These are phyloP conservation scores for Metridium senile DNA, from an alignment of 92 coral and sea anemone genomes.

Conservation along the genomic window DNA sequence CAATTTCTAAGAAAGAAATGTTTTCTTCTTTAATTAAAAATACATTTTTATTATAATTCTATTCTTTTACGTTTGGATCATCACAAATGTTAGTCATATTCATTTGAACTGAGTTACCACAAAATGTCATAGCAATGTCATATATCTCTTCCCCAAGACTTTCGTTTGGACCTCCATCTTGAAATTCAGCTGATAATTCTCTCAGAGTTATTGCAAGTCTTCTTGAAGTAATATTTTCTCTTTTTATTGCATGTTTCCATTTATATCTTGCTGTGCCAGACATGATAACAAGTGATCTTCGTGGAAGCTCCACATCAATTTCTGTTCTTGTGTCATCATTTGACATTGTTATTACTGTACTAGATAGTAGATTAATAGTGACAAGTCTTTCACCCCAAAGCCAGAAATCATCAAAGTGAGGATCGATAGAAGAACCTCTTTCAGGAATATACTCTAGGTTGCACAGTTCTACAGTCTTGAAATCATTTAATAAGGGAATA, in stretches of 20 bases:
- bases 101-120: conserved; percentile 71
- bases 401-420: conserved; percentile 96
- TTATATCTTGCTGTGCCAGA: conserved; percentile 76
- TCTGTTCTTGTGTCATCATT: conserved; percentile 34
- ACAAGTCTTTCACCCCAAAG: conserved; percentile 95
- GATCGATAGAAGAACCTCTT: conserved; percentile 91
- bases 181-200: conserved; percentile 80
- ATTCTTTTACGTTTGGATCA: too few species aligned
- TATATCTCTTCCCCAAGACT: conserved; percentile 48
- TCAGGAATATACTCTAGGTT: conserved; percentile 87
- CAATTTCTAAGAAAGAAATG: too few species aligned
- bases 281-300: conserved; percentile 74
- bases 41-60: too few species aligned
- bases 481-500: conserved; percentile 55
- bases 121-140: conserved; percentile 70
- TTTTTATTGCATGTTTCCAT: conserved; percentile 92
- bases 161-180: conserved; percentile 57
- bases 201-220: conserved; percentile 89
- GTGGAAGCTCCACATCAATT: conserved; percentile 77
- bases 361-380: conserved; percentile 78
- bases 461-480: conserved; percentile 88
- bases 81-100: conserved; percentile 19
- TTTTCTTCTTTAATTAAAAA: too few species aligned
- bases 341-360: conserved; percentile 74
- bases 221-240: conserved; percentile 71